These are phyloP conservation scores for Chrysopilus asiliformis DNA, from an alignment of 2,888 invertebrate genomes.

Conservation along the genomic window DNA sequence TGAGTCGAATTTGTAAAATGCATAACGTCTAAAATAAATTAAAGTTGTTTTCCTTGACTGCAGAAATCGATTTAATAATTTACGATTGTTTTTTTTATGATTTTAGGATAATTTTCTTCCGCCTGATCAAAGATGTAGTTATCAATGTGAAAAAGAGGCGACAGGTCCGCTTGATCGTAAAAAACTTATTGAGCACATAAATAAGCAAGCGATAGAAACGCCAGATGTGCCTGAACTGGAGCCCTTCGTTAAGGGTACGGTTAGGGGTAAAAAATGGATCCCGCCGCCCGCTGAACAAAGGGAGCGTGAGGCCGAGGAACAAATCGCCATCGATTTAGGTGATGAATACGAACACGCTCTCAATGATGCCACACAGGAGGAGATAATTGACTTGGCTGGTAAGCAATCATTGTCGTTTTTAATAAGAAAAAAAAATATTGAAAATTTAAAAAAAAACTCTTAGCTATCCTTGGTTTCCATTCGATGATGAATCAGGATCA, in stretches of 20 bases:
- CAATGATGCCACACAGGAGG: conserved; percentile 77
- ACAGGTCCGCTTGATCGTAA: conserved; percentile 94
- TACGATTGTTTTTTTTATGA: too few relatives aligned
- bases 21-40: too few relatives aligned
- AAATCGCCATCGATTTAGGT: conserved; percentile 84
- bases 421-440: too few relatives aligned
- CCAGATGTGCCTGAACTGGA: conserved; percentile 94
- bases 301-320: conserved; percentile 73
- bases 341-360: conserved; percentile 91
- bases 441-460: too few relatives aligned
- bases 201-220: conserved; percentile 95
- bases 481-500: conserved; percentile 99
- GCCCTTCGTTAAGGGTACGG: conserved; percentile 80
- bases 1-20: too few relatives aligned
- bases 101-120: conserved; percentile 92
- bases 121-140: conserved; percentile 87
- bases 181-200: conserved; percentile 89
- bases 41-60: too few relatives aligned
- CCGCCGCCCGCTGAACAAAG: conserved; percentile 60
- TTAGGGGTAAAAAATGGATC: conserved; percentile 87
- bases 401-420: conserved; percentile 18
- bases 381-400: conserved; percentile 97
- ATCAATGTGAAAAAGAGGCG: conserved; percentile 88
- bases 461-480: conserved; percentile 97
- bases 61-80: too few relatives aligned